Percentiles rank a stretch among this genome's conserved stretches.
Conservation (phyloP, 2,888 invertebrate species). For the Andrena hattorfiana region DNA sequence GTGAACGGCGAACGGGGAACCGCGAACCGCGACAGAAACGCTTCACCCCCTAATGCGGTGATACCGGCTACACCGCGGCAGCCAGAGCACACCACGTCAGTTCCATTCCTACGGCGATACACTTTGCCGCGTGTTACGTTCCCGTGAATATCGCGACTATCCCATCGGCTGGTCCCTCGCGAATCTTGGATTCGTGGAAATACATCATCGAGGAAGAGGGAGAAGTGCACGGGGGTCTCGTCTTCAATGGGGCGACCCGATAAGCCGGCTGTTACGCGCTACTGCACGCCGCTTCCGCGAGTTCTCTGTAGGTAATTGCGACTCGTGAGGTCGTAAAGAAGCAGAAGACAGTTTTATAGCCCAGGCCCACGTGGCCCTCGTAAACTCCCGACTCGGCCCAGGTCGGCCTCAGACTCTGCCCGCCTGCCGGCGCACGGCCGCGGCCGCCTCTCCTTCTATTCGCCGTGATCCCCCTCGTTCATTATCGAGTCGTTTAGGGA, state of each 20-base stretch:
- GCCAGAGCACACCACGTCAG: conserved; percentile 4
- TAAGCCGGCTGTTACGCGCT: conserved; percentile 74
- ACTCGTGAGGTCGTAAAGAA: conserved; percentile 84
- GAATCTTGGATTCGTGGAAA: conserved; percentile 13
- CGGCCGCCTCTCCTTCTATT: conserved; percentile 61
- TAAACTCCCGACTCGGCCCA: conserved; percentile 76
- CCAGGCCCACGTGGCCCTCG: conserved; percentile 85
- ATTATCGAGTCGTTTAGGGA: conserved; percentile 69
- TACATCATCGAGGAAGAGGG: conserved; percentile 36
- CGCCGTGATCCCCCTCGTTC: conserved; percentile 71
- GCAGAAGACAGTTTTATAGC: conserved; percentile 86
- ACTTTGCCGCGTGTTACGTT: conserved; percentile 7
- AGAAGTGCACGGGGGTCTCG: conserved; percentile 40
- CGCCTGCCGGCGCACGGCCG: conserved; percentile 65
- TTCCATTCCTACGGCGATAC: neutral
- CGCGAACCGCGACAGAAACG: conserved; percentile 61
- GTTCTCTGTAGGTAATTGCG: conserved; percentile 79
- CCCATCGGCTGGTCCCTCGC: neutral
- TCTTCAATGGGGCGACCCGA: conserved; percentile 74
- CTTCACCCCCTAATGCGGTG: conserved; percentile 73
- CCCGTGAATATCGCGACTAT: neutral
- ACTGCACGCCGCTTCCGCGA: conserved; percentile 73
- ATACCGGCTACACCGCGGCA: conserved; percentile 40
- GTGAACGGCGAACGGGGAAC: conserved; percentile 68
- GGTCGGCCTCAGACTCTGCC: conserved; percentile 47